Percentiles rank a stretch among this genome's conserved stretches.
These are phyloP conservation scores for Vulpes ferrilata DNA, from an alignment of 2,113 vertebrate genomes.

Conservation along the genomic window DNA sequence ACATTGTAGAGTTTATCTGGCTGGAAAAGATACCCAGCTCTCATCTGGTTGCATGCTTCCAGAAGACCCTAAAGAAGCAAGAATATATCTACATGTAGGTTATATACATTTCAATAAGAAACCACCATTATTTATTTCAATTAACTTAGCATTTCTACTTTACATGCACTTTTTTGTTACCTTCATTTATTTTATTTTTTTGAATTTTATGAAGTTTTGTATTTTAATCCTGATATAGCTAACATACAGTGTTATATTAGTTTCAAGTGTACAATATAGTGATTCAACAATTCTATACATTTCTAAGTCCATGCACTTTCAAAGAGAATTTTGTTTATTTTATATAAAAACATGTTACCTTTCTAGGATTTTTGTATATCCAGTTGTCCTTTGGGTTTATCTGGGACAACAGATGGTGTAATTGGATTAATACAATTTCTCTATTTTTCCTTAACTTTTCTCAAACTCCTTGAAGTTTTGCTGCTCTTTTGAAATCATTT, in stretches of 20 bases:
- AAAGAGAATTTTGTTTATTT: not conserved
- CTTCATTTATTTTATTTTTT: not conserved
- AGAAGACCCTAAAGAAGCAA: constrained; percentile 81
- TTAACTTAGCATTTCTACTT: not conserved
- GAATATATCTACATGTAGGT: not conserved
- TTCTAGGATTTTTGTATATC: not conserved
- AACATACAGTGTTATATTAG: not conserved
- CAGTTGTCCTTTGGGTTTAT: not conserved
- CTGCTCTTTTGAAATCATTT: not conserved
- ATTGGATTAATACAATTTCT: not conserved
- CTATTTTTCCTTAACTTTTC: not conserved
- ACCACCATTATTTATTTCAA: not conserved
- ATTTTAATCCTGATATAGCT: not conserved
- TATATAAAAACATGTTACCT: not conserved
- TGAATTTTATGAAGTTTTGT: not conserved
- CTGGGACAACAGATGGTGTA: not conserved
- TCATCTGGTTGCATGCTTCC: constrained; percentile 85
- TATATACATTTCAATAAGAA: not conserved
- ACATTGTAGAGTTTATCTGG: constrained; percentile 86
- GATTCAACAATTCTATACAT: not conserved
- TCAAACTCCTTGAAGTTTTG: not conserved
- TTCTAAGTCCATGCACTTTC: not conserved
- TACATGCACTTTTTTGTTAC: not conserved
- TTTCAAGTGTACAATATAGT: not conserved
- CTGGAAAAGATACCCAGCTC: constrained; percentile 88